Conservation (phyloP, 2,797 vertebrate genomes). For the Chloroceryle amazona region DNA sequence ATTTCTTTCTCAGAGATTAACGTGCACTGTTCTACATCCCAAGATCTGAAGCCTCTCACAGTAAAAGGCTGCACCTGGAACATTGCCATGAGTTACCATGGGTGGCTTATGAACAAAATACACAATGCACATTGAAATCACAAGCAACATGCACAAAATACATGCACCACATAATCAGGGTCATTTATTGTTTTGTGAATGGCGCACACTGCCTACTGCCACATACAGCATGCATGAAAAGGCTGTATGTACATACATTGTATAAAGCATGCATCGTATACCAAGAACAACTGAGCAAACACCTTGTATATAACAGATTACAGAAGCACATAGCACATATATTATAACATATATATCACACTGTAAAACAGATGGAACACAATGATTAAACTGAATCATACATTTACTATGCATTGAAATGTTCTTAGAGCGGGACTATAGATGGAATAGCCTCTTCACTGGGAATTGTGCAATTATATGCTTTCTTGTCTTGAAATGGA, state of each 20-base stretch:
- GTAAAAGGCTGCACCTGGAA: neutral
- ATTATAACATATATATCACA: neutral
- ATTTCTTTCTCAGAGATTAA: neutral
- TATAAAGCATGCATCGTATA: neutral
- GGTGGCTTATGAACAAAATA: neutral
- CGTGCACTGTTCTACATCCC: neutral
- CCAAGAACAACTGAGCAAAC: neutral
- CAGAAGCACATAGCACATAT: neutral
- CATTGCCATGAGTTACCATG: neutral
- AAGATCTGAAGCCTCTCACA: neutral
- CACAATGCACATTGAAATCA: neutral
- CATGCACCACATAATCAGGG: neutral
- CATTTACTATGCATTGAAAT: neutral
- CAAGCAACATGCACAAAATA: neutral
- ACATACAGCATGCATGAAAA: neutral
- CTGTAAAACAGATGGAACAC: neutral
- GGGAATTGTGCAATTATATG: neutral
- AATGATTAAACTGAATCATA: neutral
- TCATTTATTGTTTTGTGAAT: neutral
- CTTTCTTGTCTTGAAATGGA: neutral
- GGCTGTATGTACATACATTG: rapidly evolving
- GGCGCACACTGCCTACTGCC: neutral
- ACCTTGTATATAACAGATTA: neutral
- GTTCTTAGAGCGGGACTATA: neutral
- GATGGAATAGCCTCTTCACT: neutral